Base-by-base conservation (phyloP, 2,797 vertebrate species). In the Sylvilagus floridanus region DNA sequence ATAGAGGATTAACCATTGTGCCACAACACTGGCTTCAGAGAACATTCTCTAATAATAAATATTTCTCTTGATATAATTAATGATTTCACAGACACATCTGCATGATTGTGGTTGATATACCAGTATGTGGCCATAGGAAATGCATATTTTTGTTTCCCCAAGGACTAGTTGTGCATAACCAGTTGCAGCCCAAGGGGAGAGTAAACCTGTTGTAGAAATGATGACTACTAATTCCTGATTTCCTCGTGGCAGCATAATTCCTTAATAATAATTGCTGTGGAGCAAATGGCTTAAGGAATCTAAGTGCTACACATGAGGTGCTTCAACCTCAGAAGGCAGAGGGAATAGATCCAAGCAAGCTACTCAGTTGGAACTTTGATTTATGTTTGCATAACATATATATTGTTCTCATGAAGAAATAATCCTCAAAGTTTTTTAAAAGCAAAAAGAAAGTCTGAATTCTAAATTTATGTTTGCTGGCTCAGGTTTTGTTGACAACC, bases 401-500 rank as follows among this genome's bases (percentile, higher is more conserved):
- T 11, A 28, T 65, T 73, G n/a, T 42, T 89, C 32, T 79, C 90
- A 47, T 65, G 68, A 93, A 69, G 37, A 63, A 86, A 84, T 75
- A 81, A 84, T 0, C 19, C 30, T 78, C 84, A 86, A 57, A 52
- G 4, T n/a, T 73, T 92, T 92, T 84, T 19, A 5, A 16, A 93
- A 90, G 66, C 81, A 73, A 68, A 75, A 84, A 91, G 42, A 7
- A 91, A 92, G 57, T 65, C 84, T 81, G 68, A 54, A 77, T 92
- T 89, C 68, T 86, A 79, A 92, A 84, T 72, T 78, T 93, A 22
- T 88, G 68, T 47, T 87, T 95, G 83, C 96, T 97, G 95, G 78
- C 91, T 96, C 86, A 95, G 95, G 72, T 52, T 96, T 94, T 96
- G 95, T 85, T 76, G 95, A 96, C 96, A 97, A 95, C 77, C n/a